Evolutionary conservation across 2,797 vertebrate species (phyloP), one percentile per base, ranked within the genome.

Genomic region (Florisuga fusca): DNA sequence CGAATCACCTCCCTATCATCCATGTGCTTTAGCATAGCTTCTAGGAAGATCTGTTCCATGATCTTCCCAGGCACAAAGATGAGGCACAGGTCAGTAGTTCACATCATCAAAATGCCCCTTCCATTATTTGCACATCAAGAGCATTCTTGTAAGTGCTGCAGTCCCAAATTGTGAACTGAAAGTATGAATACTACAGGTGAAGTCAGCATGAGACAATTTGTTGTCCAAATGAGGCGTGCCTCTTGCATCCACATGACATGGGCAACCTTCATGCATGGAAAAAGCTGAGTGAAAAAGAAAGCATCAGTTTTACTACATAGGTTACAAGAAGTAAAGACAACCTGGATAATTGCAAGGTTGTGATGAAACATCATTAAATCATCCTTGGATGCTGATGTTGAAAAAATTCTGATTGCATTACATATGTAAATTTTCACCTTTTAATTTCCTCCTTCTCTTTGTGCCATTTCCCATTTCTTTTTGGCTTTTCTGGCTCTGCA

Each of bases 111-210:
- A 71, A 2, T 17, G 5, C 4, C 89, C 1, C 16, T 82, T 27
- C 20, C 26, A 45, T 46, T 48, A 66, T 4, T 15, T 41, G 26
- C n/a, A 10, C 34, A 71, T 59, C n/a, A 63, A 63, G 25, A 36
- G 1, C 41, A 19, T 58, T 83, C 33, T 17, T 1, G 0, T 18
- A 16, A 72, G 2, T 17, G 16, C 12, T 68, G 26, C 7, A 17
- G 8, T 77, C 19, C 21, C 36, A 79, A 67, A 48, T 26, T 80
- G 4, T 1, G 3, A n/a, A 21, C 4, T n/a, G 29, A 10, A 66
- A 67, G 4, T 45, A 9, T 6, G 6, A 77, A 36, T 36, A 19
- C 6, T 61, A 3, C 13, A 20, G 9, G 25, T 53, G 45, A 85
- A 93, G 25, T 61, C 45, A 64, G 20, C 8, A 83, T 5, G 43